These are phyloP conservation scores for Epistrophe eligans DNA, from an alignment of 2,888 invertebrate genomes.

Conservation along the genomic window DNA sequence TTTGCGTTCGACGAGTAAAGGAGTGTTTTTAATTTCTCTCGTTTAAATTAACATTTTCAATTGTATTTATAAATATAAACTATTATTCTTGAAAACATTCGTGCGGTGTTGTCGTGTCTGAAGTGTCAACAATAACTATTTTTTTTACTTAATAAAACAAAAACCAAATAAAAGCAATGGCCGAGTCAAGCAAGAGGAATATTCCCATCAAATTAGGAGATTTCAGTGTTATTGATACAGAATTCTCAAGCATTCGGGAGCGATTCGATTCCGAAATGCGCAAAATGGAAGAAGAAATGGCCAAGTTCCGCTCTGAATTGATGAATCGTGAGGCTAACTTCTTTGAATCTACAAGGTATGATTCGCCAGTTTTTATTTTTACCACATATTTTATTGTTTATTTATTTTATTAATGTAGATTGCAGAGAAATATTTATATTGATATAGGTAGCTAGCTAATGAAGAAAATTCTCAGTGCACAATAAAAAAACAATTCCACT, in stretches of 20 bases:
- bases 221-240: constrained; percentile 97
- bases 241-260: constrained; percentile 97
- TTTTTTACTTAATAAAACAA: constrained; percentile 50
- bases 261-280: constrained; percentile 98
- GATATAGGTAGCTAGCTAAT: background rate
- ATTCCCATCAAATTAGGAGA: constrained; percentile 97
- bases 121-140: constrained; percentile 42
- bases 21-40: constrained; percentile 15
- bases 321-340: constrained; percentile 97
- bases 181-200: constrained; percentile 93
- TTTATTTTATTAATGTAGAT: background rate
- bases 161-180: constrained; percentile 86
- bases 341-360: constrained; percentile 95
- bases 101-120: constrained; percentile 53
- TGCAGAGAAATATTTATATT: background rate
- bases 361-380: background rate
- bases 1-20: constrained; percentile 57
- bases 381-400: background rate
- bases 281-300: constrained; percentile 99
- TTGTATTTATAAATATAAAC: background rate
- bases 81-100: constrained; percentile 15
- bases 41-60: no score
- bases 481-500: constrained; percentile 17
- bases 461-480: constrained; percentile 24
- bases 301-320: constrained; percentile 95